Evolutionary conservation across 2,888 invertebrate genomes (phyloP), one percentile per base, ranked within the genome.

Genomic region (Aelia acuminata): DNA sequence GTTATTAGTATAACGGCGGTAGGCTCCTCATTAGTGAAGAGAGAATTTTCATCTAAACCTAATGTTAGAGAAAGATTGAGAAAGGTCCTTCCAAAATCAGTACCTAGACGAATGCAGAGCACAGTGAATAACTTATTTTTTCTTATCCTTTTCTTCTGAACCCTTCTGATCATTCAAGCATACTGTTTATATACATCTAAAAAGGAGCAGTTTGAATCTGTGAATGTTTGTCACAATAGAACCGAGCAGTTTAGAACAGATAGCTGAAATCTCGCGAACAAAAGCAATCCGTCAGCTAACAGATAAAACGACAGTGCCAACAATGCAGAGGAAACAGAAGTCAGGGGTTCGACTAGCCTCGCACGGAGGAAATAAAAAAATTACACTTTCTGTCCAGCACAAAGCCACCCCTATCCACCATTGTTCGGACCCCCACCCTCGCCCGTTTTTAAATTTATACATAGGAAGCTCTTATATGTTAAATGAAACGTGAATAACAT

Each of bases 401-500:
- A 85, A 85, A 20, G 53, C 85, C 35, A 85, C 85, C 85, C 85
- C 85, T 85, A 85, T 85, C 53, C 53, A 8, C 85, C 35, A 85
- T 85, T 85, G 85, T 85, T 15, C 26, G 10, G 20, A 35, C 31
- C 85, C 43, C 47, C 57, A 43, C 50, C 87, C 87, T 47, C 75
- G 22, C 87, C 49, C 70, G 26, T 70, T 87, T 87, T 75, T 75
- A 87, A 87, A 87, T 87, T 87, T 87, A 87, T 75, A 87, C 87
- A 87, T 87, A 87, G 87, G 87, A 87, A 87, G 89, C 80, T 88
- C 89, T 89, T 87, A 84, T 89, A 89, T 57, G 89, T 89, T 89
- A 89, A 89, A 89, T 89, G 89, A 89, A 89, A 84, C 89, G 89
- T 89, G 88, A 88, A 89, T 84, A 89, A 89, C 89, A 89, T 85